Evolutionary conservation across 2,797 vertebrate genomes (phyloP), one percentile per base, ranked within the genome.

Genomic region (Oophaga sylvatica): DNA sequence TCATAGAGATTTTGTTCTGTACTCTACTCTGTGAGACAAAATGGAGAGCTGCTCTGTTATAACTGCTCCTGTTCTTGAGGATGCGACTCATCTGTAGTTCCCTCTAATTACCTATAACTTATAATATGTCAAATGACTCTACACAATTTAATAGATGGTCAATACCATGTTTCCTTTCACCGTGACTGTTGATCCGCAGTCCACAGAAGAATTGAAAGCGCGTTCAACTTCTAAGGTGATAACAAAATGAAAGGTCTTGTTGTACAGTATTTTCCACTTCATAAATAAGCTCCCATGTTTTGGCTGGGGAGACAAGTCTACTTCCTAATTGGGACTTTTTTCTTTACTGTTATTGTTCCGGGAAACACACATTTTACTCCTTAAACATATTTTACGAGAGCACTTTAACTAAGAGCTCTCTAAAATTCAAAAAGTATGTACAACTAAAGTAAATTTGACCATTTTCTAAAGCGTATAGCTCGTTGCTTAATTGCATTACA

Each of bases 401-500:
- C 87, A 78, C 63, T 83, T 87, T 79, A 70, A 79, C 53, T 78
- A 81, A 87, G 81, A 84, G 81, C 75, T 70, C 81, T 80, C 90
- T 80, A 91, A 88, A 71, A 85, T 82, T 79, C 68, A 84, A 56
- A 91, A 77, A 92, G 88, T 85, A 92, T 85, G 93, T 92, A 92
- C 83, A 90, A 90, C 91, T 92, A 89, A 89, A 91, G 85, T 81
- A 91, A 94, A 93, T 73, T 89, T 88, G 83, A 87, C 91, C 86
- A 67, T 92, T 90, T 87, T 86, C 80, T 68, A 89, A 93, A 88
- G 91, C 89, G 92, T 90, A 86, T 73, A 92, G 88, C 90, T 91
- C 90, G 92, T 93, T 87, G 31, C 91, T 91, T 94, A 94, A 95
- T 94, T 94, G 91, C 91, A 92, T 93, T 93, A 92, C 89, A 87